These are phyloP conservation scores for Podarcis raffonei DNA, from an alignment of 2,113 vertebrate species.

Conservation along the genomic window DNA sequence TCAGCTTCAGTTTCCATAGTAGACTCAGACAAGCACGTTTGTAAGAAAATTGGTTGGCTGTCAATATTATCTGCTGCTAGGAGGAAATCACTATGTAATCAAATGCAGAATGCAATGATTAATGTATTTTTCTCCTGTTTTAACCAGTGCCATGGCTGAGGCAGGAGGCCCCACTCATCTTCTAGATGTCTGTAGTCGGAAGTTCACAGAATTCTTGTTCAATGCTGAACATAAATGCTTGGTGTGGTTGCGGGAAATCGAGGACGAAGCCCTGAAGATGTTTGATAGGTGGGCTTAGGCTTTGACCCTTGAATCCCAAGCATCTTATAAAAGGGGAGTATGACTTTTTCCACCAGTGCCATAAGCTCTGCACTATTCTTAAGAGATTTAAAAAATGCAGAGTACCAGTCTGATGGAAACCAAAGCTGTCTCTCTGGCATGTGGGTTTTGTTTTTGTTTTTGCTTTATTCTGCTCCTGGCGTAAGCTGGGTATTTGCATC, in stretches of 20 bases:
- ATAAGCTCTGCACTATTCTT: background rate
- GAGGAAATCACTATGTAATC: background rate
- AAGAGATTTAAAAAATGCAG: background rate
- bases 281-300: conserved; percentile 81
- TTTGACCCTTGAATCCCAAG: background rate
- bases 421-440: background rate
- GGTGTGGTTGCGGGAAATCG: conserved; percentile 91
- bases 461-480: background rate
- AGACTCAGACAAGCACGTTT: background rate
- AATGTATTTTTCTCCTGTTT: accelerated
- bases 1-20: background rate
- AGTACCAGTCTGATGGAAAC: background rate
- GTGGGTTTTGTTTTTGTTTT: background rate
- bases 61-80: background rate
- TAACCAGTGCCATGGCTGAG: conserved; percentile 65
- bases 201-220: conserved; percentile 78
- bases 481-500: background rate
- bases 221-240: conserved; percentile 81
- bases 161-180: conserved; percentile 69
- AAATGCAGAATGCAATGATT: background rate
- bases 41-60: background rate
- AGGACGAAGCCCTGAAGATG: conserved; percentile 88
- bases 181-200: conserved; percentile 80
- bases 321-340: too few relatives aligned
- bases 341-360: too few relatives aligned